Base-by-base conservation (phyloP, 2,888 invertebrate species). In the Cryptus viduatorius region DNA sequence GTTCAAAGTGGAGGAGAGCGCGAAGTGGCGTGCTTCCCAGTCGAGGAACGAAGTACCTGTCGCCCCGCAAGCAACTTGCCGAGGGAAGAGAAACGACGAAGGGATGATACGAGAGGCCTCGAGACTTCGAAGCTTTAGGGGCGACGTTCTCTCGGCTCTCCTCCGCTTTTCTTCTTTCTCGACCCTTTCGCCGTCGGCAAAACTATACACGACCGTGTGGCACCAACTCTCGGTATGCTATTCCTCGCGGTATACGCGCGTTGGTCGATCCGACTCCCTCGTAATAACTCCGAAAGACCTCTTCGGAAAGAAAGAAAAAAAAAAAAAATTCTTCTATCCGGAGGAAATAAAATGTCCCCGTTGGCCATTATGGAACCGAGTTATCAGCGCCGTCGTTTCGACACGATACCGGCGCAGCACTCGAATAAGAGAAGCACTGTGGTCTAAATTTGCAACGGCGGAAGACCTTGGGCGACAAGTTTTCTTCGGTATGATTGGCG, bases 11-110 rank as follows among this genome's bases (percentile, higher is more conserved):
- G 42, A 79, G 50, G 69, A 68, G 46, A 59, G 53, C 78, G 80
- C 88, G 86, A 88, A 90, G 89, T 90, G 88, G 82, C 87, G 87
- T 88, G 84, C 88, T 89, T 83, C 83, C 86, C 85, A 59, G 65
- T 71, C 29, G 59, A 86, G 79, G 88, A 89, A 88, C 86, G 86
- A 90, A 90, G 91, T 89, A 91, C 89, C 89, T 88, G 90, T 88
- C 89, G 89, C 87, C 73, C 37, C 61, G 14, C 77, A 67, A 69
- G 29, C 67, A 31, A 42, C 65, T 14, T 61, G 61, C 31, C 37
- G 31, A 31, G 31, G 29, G n/a, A 61, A 31, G n/a, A 61, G 61
- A 29, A 4, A 31, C 31, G 50, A 31, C 24, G 50, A 24, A 29
- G 68, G 19, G 61, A 44, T 24, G 56, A 42, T 16, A 44, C 29